Percentiles rank a stretch among this genome's conserved stretches.
Evolutionary conservation across 2,888 invertebrate species (phyloP).

Genomic region (Dugesia japonica): DNA sequence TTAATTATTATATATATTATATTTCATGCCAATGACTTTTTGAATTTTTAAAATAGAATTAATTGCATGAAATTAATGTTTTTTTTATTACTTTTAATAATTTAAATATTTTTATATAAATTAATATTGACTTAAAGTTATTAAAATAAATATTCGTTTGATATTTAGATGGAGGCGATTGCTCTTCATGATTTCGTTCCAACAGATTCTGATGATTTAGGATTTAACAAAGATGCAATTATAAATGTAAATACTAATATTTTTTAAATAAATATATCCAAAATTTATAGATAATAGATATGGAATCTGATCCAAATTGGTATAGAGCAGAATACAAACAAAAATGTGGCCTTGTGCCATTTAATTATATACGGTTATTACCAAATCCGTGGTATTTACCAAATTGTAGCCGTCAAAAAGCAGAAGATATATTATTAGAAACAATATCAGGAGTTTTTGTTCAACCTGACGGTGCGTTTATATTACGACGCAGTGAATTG

Average conservation of each 20-base stretch:
- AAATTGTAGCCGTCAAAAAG: conserved; percentile 85
- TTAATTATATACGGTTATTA: conserved; percentile 99
- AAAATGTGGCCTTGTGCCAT: conserved; percentile 88
- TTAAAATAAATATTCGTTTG: too few species aligned
- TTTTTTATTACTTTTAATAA: too few species aligned
- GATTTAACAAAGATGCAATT: conserved; percentile 82
- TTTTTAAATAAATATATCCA: background rate
- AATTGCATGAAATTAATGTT: too few species aligned
- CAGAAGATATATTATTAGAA: conserved; percentile 71
- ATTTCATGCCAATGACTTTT: too few species aligned
- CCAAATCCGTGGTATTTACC: conserved; percentile 93
- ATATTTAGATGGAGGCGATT: conserved; percentile 72
- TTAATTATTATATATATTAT: too few species aligned
- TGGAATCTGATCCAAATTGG: conserved; percentile 99
- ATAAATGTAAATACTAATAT: conserved; percentile 61
- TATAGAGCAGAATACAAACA: conserved; percentile 94
- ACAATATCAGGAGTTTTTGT: conserved; percentile 50
- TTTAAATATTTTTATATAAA: too few species aligned
- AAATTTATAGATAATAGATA: conserved; percentile 70
- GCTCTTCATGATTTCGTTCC: conserved; percentile 98
- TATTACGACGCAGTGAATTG: conserved; percentile 95
- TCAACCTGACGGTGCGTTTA: conserved; percentile 74
- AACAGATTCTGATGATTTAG: conserved; percentile 94
- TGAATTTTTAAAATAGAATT: too few species aligned
- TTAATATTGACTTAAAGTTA: too few species aligned